Base-by-base conservation (phyloP, 2,797 vertebrate species). In the Chelidonichthys spinosus region DNA sequence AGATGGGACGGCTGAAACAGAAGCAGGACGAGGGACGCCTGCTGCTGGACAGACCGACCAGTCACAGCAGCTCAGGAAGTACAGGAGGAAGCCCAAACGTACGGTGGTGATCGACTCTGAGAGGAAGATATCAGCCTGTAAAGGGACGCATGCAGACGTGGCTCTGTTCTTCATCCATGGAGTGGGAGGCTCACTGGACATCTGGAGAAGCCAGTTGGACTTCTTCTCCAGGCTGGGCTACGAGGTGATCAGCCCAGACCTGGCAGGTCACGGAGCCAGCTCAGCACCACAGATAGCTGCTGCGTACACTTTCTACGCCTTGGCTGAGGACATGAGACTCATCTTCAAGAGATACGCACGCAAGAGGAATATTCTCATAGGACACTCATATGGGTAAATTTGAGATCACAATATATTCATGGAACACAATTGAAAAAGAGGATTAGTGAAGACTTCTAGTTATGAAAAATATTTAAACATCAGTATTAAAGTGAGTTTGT, bases 91-190 rank as follows among this genome's bases (percentile, higher is more conserved):
- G n/a, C 97, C 96, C 6, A 99, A 98, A 66, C 95, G 96, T 46
- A 96, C 95, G 0, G 90, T 99, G 82, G 93, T 96, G 68, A 96
- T 99, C 0, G 97, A 99, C 89, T 97, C 97, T 50, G 94, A 97
- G 90, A 95, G 96, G 82, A 94, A 86, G 86, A 97, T 99, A 86
- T 94, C 95, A 0, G 93, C 95, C 83, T 99, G 98, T 86, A 97
- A 96, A 83, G 98, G 94, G 49, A 93, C 95, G 0, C 97, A 99
- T 81, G 15, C 93, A 0, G 98, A 99, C 0, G 95, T 99, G 80
- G 96, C 95, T 4, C 92, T 99, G 15, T 99, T 99, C 87, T 99
- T 99, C 92, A 95, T 99, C 83, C 98, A 99, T 0, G 98, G 98
- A 0, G 98, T 99, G 0, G 98, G 98, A 0, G 98, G 98, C 18